Base-by-base conservation (phyloP, 2,113 vertebrate species). In the Prionailurus bengalensis region DNA sequence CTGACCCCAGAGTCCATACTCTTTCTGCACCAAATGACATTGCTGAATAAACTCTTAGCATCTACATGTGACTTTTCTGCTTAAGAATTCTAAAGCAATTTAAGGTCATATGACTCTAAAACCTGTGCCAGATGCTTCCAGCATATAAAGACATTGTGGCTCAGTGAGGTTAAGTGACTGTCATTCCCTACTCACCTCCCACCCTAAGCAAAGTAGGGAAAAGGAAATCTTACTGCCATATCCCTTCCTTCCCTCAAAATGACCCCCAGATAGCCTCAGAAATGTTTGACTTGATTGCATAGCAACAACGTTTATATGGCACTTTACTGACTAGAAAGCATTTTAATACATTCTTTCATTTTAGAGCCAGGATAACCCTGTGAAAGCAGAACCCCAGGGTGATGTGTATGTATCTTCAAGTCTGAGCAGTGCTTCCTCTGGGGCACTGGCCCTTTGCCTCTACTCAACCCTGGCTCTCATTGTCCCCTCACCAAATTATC, bases 81-180 rank as follows among this genome's bases (percentile, higher is more conserved):
- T 95, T 87, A 84, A 84, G 82, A 95, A 80, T 95, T 83, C 79
- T 65, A 80, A 93, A 88, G 87, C n/a, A 89, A 42, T 65, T 94
- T 93, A 83, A 95, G 31, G 88, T 81, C n/a, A 68, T 84, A 71
- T 94, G 39, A 74, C 74, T 88, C 33, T 71, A 85, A 94, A 94
- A 85, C 65, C 48, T 95, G 55, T 63, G 86, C 65, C 58, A 76
- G 89, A 76, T 95, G 33, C 27, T 95, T 85, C 15, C 19, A 81
- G 51, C 16, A 48, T 84, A 33, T 11, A 65, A 91, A 93, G 68
- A 90, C 80, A 42, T 1, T 48, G 13, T 53, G 76, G 39, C 45
- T 83, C 74, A 63, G 19, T 92, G 65, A 93, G 76, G 36, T 81
- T 76, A 97, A 95, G 68, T 84, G 65, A n/a, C 63, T 29, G 8